Conservation (phyloP, 2,888 invertebrate genomes). For the Ophion obscuratus region DNA sequence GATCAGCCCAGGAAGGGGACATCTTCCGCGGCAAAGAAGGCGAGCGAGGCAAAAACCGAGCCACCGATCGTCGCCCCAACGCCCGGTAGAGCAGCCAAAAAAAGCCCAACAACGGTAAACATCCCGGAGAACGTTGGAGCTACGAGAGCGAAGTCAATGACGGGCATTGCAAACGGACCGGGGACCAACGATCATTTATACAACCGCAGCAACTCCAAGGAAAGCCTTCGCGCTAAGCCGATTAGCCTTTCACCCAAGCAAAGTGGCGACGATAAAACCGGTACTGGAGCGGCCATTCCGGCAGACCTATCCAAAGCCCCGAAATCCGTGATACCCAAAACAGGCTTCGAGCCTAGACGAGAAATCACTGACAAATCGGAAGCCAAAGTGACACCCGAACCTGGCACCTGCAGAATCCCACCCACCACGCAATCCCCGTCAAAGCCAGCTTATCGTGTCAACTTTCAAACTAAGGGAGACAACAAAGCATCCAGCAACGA, state of each 20-base stretch:
- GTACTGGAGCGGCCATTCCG: background rate
- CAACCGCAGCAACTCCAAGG: constrained; percentile 22
- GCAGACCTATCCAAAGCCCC: background rate
- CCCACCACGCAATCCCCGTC: background rate
- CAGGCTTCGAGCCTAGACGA: constrained; percentile 23
- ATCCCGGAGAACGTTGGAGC: constrained; percentile 2
- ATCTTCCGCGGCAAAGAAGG: constrained; percentile 4
- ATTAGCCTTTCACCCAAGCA: constrained; percentile 30
- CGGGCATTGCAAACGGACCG: background rate
- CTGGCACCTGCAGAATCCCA: constrained; percentile 21
- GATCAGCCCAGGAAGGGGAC: constrained; percentile 35
- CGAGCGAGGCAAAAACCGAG: constrained; percentile 36
- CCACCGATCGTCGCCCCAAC: constrained; percentile 16
- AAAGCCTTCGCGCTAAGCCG: constrained; percentile 45
- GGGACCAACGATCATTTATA: constrained; percentile 34
- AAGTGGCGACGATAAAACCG: background rate
- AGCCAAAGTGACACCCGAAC: constrained; percentile 22
- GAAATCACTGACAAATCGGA: constrained; percentile 26
- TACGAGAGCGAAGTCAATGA: constrained; percentile 18
- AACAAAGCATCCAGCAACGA: background rate
- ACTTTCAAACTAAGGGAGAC: constrained; percentile 15
- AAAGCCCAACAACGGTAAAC: constrained; percentile 14
- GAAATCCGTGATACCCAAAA: constrained; percentile 26
- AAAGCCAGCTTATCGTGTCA: no score
- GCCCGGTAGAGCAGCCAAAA: constrained; percentile 27